A percentile compares a stretch with the other conserved stretches of the same genome.
Conservation (phyloP, 2,797 vertebrate species). For the Malacoctenus gilli region DNA sequence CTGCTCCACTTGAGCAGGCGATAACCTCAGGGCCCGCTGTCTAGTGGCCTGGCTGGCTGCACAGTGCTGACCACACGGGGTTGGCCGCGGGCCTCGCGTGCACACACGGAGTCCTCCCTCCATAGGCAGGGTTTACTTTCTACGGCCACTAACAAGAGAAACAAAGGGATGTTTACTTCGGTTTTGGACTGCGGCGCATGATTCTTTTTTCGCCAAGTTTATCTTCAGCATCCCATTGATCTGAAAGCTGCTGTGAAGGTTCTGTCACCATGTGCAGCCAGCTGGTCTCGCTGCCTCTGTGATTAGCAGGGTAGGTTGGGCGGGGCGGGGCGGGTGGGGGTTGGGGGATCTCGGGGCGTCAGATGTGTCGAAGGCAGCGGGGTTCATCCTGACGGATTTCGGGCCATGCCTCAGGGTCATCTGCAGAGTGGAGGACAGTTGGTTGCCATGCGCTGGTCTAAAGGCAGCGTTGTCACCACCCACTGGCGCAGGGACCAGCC, state of each 20-base stretch:
- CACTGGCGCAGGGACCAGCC: constrained; percentile 41
- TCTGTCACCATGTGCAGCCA: constrained; percentile 50
- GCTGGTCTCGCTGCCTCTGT: constrained; percentile 38
- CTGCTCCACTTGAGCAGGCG: constrained; percentile 70
- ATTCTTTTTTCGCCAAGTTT: constrained; percentile 52
- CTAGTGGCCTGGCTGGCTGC: constrained; percentile 64
- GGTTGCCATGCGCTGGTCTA: constrained; percentile 54
- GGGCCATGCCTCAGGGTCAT: constrained; percentile 59
- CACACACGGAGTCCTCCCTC: constrained; percentile 52
- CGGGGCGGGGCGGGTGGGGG: constrained; percentile 43
- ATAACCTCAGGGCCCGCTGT: constrained; percentile 73
- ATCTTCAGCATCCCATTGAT: constrained; percentile 54
- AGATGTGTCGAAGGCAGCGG: constrained; percentile 35
- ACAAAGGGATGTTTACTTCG: constrained; percentile 63
- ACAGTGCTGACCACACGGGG: constrained; percentile 55
- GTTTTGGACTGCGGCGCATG: constrained; percentile 36
- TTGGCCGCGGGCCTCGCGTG: constrained; percentile 59
- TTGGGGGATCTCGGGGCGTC: constrained; percentile 8
- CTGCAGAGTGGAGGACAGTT: constrained; percentile 69
- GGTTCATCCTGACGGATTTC: constrained; percentile 56
- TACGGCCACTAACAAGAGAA: constrained; percentile 65
- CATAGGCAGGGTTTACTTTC: constrained; percentile 52
- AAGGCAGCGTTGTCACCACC: constrained; percentile 51
- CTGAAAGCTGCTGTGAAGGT: constrained; percentile 51
- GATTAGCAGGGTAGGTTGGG: constrained; percentile 16